Evolutionary conservation across 2,797 vertebrate species (phyloP), one percentile per base, ranked within the genome.

Genomic region (Telmatherina bonti): DNA sequence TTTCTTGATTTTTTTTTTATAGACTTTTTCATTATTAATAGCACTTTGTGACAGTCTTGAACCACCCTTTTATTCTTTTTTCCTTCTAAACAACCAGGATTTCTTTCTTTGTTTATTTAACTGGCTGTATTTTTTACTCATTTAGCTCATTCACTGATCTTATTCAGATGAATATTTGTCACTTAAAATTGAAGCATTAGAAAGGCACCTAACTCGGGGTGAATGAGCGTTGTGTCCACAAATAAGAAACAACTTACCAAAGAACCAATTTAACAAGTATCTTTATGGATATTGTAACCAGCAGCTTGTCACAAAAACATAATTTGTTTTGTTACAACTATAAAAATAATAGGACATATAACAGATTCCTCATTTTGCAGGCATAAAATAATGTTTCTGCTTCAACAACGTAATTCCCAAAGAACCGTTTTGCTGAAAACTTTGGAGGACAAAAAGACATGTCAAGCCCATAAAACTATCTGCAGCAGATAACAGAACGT

Each of bases 11-110:
- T 33, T 33, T 33, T 62, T 24, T 30, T n/a, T n/a, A n/a, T 29
- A 51, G 76, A 62, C 67, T 5, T 64, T 58, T 52, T 49, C 43
- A 8, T 38, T 60, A 63, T 76, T 41, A 71, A 60, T 26, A 51
- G 49, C 5, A 52, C 49, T 52, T 4, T 52, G 24, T 24, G 24
- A 13, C 13, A 52, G 22, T 52, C 49, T 52, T 27, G 22, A 52
- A 26, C 22, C 47, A 24, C 11, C 22, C 22, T 5, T 12, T 26
- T 24, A 26, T 52, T 12, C 1, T 5, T 15, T 22, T 52, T 52
- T 27, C 49, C 24, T 52, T 52, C 12, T 13, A 26, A 52, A 5
- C 49, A 52, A 13, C 24, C 49, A 52, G 4, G 13, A 12, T 52
- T 26, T 51, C 22, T 24, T 24, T 24, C 7, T 31, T 31, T 31